phyloP scores from a whole-genome alignment of 2,888 invertebrate species.

The Cactoblastis cactorum region DNA sequence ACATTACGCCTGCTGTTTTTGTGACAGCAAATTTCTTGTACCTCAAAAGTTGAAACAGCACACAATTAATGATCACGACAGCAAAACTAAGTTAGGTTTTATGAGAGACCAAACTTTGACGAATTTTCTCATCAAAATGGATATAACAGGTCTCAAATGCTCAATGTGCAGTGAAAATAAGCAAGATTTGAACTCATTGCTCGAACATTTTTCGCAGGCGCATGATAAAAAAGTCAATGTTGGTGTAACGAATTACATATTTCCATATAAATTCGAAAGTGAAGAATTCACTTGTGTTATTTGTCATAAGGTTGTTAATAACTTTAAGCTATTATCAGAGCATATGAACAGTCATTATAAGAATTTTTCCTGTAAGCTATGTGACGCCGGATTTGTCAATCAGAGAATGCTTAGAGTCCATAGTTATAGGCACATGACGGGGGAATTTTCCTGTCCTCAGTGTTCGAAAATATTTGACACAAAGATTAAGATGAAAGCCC shows the following conservation, averaged over 20 bases:
- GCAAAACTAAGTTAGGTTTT: constrained; percentile 36
- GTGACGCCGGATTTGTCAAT: constrained; percentile 64
- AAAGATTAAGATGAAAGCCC: constrained; percentile 38
- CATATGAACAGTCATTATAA: constrained; percentile 56
- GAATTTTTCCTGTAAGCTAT: constrained; percentile 71
- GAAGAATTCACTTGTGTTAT: constrained; percentile 30
- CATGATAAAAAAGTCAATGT: constrained; percentile 34
- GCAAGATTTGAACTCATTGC: constrained; percentile 29
- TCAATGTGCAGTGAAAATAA: constrained; percentile 31
- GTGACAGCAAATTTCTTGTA: constrained; percentile 39
- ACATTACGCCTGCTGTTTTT: constrained; percentile 54
- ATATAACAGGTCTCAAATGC: constrained; percentile 44
- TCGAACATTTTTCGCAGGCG: constrained; percentile 31
- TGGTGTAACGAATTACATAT: constrained; percentile 37
- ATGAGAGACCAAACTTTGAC: constrained; percentile 35
- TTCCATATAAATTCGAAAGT: constrained; percentile 44
- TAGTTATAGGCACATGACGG: constrained; percentile 49
- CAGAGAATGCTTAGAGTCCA: constrained; percentile 40
- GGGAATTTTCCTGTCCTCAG: constrained; percentile 36
- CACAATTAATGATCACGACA: constrained; percentile 37
- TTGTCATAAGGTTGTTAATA: constrained; percentile 34
- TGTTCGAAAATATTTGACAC: constrained; percentile 45
- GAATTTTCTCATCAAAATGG: constrained; percentile 42
- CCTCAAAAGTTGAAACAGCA: constrained; percentile 49
- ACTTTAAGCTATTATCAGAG: constrained; percentile 44